phyloP scores from a whole-genome alignment of 2,888 invertebrate genomes.

The Rhagophthalmus giganteus region DNA sequence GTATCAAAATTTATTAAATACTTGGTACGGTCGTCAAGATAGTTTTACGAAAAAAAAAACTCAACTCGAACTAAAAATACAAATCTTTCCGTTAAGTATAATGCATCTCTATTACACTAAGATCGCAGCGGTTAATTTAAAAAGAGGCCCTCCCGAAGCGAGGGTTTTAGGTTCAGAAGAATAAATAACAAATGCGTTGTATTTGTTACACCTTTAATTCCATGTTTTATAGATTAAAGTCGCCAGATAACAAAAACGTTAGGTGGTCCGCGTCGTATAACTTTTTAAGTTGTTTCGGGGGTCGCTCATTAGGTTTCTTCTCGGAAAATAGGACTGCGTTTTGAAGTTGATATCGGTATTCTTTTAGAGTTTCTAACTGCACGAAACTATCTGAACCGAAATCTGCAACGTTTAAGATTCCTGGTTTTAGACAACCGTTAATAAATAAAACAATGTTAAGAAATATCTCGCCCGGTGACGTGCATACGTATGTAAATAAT shows the following conservation, averaged over 20 bases:
- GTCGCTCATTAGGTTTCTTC: constrained; percentile 23
- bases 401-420: constrained; percentile 3
- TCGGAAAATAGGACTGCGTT: constrained; percentile 8
- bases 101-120: background rate
- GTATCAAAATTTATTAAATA: too few species aligned
- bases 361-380: background rate
- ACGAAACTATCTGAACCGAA: constrained; percentile 8
- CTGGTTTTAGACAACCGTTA: too few species aligned
- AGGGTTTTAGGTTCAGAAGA: constrained; percentile 3
- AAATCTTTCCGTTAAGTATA: background rate
- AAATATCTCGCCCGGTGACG: too few species aligned
- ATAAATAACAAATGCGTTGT: constrained; percentile 22
- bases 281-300: constrained; percentile 17
- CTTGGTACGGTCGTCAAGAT: too few species aligned
- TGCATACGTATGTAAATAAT: too few species aligned
- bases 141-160: constrained; percentile 16
- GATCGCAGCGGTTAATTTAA: background rate
- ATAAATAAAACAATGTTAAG: too few species aligned
- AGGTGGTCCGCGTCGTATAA: constrained; percentile 33
- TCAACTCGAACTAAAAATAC: too few species aligned
- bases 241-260: constrained; percentile 28
- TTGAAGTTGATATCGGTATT: constrained; percentile 3
- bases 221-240: constrained; percentile 33
- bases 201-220: constrained; percentile 30
- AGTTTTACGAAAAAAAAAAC: too few species aligned